A percentile compares a stretch with the other conserved stretches of the same genome.
Evolutionary conservation across 53 echinoderm and acorn worm genomes (phyloP).

Genomic region (Apostichopus leukothele): DNA sequence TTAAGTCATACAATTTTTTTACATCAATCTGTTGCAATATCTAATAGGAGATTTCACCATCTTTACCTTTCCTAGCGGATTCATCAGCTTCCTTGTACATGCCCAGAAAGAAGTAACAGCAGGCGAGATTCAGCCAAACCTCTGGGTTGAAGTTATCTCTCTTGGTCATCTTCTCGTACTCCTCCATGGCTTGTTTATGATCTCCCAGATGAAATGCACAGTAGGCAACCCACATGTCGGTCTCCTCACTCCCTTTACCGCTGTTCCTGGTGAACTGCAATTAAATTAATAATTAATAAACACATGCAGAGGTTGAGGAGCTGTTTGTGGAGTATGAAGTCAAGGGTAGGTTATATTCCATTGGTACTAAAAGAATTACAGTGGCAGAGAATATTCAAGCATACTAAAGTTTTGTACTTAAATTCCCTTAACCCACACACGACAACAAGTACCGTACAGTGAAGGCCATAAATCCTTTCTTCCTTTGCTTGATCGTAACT

Average conservation of each 20-base stretch:
- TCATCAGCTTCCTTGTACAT: conserved; percentile 90
- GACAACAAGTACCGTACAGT: too few relatives aligned
- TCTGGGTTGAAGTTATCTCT: conserved; percentile 83
- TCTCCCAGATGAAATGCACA: conserved; percentile 95
- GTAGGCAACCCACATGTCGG: conserved; percentile 93
- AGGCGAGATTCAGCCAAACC: conserved; percentile 91
- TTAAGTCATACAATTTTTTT: too few relatives aligned
- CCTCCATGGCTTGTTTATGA: conserved; percentile 85
- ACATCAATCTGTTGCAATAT: too few relatives aligned
- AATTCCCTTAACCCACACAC: too few relatives aligned
- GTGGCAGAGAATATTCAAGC: neutral
- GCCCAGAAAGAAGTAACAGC: conserved; percentile 97
- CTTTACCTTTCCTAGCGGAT: conserved; percentile 75
- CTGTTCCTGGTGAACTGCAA: conserved; percentile 87
- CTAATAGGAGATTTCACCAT: too few relatives aligned
- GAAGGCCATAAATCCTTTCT: too few relatives aligned
- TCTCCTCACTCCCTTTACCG: conserved; percentile 88
- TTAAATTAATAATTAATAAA: neutral
- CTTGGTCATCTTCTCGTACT: conserved; percentile 81
- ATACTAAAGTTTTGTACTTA: too few relatives aligned
- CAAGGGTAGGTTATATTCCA: too few relatives aligned
- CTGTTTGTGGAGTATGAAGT: too few relatives aligned
- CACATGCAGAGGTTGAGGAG: neutral
- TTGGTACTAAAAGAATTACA: neutral
- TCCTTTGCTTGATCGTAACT: too few relatives aligned